Conservation (phyloP, 2,797 vertebrate species). For the Hafferia zeledoni region DNA sequence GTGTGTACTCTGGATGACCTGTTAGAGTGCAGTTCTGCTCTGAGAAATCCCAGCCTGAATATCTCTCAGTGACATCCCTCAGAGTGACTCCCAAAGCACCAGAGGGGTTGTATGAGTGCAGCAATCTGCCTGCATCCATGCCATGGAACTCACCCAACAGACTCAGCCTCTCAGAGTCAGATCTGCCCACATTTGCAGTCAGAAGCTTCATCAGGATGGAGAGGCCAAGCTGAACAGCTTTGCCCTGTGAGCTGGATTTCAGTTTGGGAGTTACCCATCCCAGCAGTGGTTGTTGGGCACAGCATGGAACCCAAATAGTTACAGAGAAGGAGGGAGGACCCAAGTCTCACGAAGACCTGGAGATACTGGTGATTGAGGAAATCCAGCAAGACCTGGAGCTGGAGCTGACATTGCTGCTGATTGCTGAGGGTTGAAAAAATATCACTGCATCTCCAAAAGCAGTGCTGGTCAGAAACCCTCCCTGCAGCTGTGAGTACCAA, state of each 20-base stretch:
- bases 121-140: neutral
- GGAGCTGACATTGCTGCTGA: neutral
- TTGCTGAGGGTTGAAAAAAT: neutral
- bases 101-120: neutral
- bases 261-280: neutral
- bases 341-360: neutral
- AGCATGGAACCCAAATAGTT: neutral
- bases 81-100: neutral
- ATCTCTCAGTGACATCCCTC: rapidly evolving
- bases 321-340: neutral
- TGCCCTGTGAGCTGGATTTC: neutral
- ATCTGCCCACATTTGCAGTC: neutral
- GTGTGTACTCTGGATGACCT: neutral
- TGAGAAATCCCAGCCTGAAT: neutral
- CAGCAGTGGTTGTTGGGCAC: neutral
- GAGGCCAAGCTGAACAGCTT: neutral
- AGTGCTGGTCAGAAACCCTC: neutral
- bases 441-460: neutral
- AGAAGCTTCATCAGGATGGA: neutral
- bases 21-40: neutral
- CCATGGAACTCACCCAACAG: neutral
- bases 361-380: neutral
- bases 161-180: neutral
- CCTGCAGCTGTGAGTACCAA: neutral
- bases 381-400: neutral